These are phyloP conservation scores for Eulemur rubriventer DNA, from an alignment of 2,797 vertebrate species.

Conservation along the genomic window DNA sequence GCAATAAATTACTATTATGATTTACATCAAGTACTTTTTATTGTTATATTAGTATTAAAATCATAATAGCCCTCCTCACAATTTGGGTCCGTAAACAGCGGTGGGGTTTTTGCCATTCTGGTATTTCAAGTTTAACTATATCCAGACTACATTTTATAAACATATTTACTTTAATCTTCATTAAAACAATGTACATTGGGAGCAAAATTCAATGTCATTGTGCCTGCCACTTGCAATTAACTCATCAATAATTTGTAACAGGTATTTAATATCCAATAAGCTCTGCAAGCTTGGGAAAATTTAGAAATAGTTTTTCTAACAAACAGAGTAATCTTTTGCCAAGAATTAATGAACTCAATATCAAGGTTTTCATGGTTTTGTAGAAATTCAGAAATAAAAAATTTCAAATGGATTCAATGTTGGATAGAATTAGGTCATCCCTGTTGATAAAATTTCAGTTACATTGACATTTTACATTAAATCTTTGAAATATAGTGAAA, in stretches of 20 bases:
- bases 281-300: background rate
- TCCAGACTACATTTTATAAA: background rate
- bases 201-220: background rate
- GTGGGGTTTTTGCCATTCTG: background rate
- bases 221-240: background rate
- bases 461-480: constrained; percentile 67
- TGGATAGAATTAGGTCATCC: background rate
- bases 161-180: constrained; percentile 1
- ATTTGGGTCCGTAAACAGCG: background rate
- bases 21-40: background rate
- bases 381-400: constrained; percentile 58
- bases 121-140: background rate
- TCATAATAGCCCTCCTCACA: constrained; percentile 32
- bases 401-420: background rate
- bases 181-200: background rate
- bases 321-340: constrained; percentile 18
- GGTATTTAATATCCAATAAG: constrained; percentile 9
- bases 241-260: background rate
- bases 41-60: constrained; percentile 16
- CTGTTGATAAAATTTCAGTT: background rate
- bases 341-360: constrained; percentile 27
- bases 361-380: background rate
- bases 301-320: constrained; percentile 37
- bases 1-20: background rate
- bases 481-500: constrained; percentile 76